phyloP scores from a whole-genome alignment of 2,888 invertebrate species.

The Stratiomys singularior region DNA sequence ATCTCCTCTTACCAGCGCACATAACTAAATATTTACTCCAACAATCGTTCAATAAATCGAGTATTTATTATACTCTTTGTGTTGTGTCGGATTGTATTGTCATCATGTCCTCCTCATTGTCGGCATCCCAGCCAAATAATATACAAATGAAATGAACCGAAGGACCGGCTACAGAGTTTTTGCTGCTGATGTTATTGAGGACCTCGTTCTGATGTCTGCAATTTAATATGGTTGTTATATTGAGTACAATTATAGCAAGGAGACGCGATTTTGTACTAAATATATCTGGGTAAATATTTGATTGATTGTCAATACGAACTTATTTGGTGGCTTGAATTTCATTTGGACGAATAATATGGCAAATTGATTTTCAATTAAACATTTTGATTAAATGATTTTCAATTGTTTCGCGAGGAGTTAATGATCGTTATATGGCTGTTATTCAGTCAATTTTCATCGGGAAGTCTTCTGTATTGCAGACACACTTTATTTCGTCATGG shows the following conservation, averaged over 20 bases:
- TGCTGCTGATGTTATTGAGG: no score
- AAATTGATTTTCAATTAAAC: not conserved
- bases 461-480: no score
- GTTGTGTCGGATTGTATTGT: no score
- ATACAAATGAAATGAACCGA: no score
- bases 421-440: not conserved
- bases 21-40: no score
- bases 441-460: not conserved
- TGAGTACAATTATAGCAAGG: not conserved
- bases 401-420: not conserved
- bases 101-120: no score
- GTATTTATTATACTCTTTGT: no score
- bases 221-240: not conserved
- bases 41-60: no score
- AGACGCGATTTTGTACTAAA: not conserved
- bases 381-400: not conserved
- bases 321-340: not conserved
- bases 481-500: no score
- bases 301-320: slow-evolving; percentile 5
- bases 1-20: no score
- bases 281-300: not conserved
- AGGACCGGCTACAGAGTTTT: no score
- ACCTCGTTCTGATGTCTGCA: not conserved
- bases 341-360: not conserved
- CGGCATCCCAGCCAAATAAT: no score